Evolutionary conservation across 2,113 vertebrate genomes (phyloP).

Genomic region (Syngnathus floridae): DNA sequence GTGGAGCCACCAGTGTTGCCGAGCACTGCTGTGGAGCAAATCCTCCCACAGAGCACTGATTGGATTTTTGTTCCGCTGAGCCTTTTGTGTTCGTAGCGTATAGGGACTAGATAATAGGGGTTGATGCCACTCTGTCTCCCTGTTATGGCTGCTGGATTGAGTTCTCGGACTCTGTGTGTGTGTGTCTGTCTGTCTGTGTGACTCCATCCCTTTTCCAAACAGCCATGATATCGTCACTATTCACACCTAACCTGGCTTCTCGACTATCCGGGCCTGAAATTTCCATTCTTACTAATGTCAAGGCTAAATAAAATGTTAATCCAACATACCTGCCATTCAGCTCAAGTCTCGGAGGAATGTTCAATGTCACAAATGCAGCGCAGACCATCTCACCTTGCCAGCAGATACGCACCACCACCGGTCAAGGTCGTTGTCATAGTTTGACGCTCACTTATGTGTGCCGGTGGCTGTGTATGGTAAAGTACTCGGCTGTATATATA

Average conservation of each 20-base stretch:
- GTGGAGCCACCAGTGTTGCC: slow-evolving; percentile 68
- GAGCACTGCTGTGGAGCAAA: slow-evolving; percentile 68
- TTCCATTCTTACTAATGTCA: slow-evolving; percentile 12
- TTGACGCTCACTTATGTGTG: slow-evolving; percentile 4
- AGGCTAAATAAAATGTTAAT: slow-evolving; percentile 34
- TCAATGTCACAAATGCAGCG: slow-evolving; percentile 6
- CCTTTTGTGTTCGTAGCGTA: slow-evolving; percentile 71
- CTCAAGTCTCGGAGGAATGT: slow-evolving; percentile 26
- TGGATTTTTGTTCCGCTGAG: slow-evolving; percentile 71
- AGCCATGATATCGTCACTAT: slow-evolving; percentile 23
- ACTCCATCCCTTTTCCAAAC: slow-evolving; percentile 13
- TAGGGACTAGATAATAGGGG: slow-evolving; percentile 71
- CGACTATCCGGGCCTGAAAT: neutral
- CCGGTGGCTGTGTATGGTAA: slow-evolving; percentile 11
- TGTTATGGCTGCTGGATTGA: slow-evolving; percentile 65
- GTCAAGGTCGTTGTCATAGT: slow-evolving; percentile 42
- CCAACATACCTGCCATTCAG: slow-evolving; percentile 33
- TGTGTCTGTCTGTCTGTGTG: slow-evolving; percentile 10
- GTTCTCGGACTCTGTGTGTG: slow-evolving; percentile 43
- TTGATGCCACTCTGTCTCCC: slow-evolving; percentile 64
- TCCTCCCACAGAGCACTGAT: slow-evolving; percentile 69
- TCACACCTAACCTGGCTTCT: slow-evolving; percentile 8
- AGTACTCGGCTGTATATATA: slow-evolving; percentile 17
- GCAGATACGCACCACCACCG: slow-evolving; percentile 9
- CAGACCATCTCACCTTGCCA: slow-evolving; percentile 16